These are phyloP conservation scores for Acrobasis consociella DNA, from an alignment of 2,888 invertebrate genomes.

Conservation along the genomic window DNA sequence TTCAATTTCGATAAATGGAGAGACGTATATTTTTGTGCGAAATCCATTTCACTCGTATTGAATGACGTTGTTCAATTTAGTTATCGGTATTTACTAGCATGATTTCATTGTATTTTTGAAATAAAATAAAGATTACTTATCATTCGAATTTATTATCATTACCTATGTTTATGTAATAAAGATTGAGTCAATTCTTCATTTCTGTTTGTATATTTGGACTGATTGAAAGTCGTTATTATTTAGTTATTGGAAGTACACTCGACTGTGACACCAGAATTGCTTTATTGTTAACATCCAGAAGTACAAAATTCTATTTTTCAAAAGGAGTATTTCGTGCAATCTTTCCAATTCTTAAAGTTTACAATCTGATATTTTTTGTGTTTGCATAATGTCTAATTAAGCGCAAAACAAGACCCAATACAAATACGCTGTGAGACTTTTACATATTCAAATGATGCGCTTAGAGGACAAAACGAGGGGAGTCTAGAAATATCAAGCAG, in stretches of 20 bases:
- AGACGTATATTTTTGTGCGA: not conserved
- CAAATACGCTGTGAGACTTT: conserved; percentile 5
- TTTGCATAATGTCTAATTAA: not conserved
- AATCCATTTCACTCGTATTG: not conserved
- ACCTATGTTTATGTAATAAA: no score
- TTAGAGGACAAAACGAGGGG: not conserved
- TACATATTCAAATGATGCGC: conserved; percentile 11
- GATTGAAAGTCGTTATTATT: no score
- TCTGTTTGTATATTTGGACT: no score
- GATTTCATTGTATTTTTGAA: not conserved
- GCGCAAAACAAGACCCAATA: conserved; percentile 7
- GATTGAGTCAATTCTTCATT: no score
- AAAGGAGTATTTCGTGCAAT: no score
- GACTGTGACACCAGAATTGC: no score
- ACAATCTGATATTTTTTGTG: no score
- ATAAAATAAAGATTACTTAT: not conserved
- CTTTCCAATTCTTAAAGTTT: no score
- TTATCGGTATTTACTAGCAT: not conserved
- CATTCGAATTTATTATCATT: no score
- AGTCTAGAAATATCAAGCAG: not conserved
- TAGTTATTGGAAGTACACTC: no score
- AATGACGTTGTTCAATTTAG: not conserved
- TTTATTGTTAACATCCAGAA: no score
- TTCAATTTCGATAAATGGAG: not conserved
- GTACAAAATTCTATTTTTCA: no score